These are phyloP conservation scores for Gymnodraco acuticeps DNA, from an alignment of 2,797 vertebrate species.

Conservation along the genomic window DNA sequence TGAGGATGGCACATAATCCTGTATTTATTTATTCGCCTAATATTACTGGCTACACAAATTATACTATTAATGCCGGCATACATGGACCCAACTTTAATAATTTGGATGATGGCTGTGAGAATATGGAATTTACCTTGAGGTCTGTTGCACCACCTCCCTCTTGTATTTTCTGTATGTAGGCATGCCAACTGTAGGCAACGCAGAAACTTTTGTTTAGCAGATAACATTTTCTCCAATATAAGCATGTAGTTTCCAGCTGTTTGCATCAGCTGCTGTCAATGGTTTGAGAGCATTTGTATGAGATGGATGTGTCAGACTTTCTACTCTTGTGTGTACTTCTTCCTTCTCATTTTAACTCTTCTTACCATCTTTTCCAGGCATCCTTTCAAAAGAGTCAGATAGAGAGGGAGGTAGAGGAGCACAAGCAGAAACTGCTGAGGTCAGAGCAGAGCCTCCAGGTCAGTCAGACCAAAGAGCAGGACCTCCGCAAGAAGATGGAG, in stretches of 20 bases:
- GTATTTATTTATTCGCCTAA: not conserved
- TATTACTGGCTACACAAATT: not conserved
- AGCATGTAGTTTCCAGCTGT: not conserved
- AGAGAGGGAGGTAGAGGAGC: conserved; percentile 83
- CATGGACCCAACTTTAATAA: not conserved
- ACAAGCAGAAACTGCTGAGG: conserved; percentile 86
- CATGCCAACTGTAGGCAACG: not conserved
- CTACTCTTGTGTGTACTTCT: not conserved
- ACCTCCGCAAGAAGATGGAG: conserved; percentile 86
- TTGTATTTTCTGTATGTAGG: not conserved
- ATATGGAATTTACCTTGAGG: not conserved
- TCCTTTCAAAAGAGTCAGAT: conserved; percentile 80
- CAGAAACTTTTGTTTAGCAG: not conserved
- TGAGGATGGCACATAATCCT: not conserved
- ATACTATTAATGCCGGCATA: not conserved
- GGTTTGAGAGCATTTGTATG: not conserved
- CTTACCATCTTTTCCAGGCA: conserved; percentile 73
- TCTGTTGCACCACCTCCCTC: not conserved
- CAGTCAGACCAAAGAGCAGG: conserved; percentile 83
- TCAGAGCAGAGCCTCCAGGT: conserved; percentile 86
- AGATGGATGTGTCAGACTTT: not conserved
- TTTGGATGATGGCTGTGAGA: not conserved
- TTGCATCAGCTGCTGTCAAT: not conserved
- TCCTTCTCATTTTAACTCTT: not conserved
- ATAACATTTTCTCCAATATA: not conserved